A percentile compares a stretch with the other conserved stretches of the same genome.
Conservation (phyloP, 2,797 vertebrate species). For the Amniataba percoides region DNA sequence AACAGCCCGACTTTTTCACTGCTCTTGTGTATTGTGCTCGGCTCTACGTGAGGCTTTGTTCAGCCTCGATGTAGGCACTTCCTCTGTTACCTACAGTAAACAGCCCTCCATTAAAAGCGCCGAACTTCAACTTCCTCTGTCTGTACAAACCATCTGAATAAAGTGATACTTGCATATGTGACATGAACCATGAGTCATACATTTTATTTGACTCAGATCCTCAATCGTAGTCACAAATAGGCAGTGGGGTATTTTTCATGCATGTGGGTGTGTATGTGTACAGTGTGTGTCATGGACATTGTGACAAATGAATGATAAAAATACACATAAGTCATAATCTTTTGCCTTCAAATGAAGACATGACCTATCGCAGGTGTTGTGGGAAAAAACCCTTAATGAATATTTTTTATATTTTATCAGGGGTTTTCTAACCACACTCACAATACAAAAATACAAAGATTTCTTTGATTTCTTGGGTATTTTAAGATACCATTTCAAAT, state of each 20-base stretch:
- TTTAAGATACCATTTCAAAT: not conserved
- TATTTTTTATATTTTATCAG: slow-evolving; percentile 3
- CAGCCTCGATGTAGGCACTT: slow-evolving; percentile 58
- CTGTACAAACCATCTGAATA: slow-evolving; percentile 21
- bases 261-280: slow-evolving; percentile 41
- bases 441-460: not conserved
- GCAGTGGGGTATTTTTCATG: slow-evolving; percentile 66
- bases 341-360: not conserved
- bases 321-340: slow-evolving; percentile 12
- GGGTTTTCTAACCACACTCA: not conserved
- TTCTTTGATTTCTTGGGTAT: too few species aligned
- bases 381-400: slow-evolving; percentile 15
- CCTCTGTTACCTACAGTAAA: slow-evolving; percentile 67
- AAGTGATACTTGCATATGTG: not conserved
- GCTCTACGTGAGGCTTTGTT: slow-evolving; percentile 45
- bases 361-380: not conserved
- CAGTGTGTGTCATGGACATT: slow-evolving; percentile 58
- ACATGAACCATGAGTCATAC: slow-evolving; percentile 58
- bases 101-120: slow-evolving; percentile 57
- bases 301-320: slow-evolving; percentile 36
- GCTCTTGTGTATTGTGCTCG: slow-evolving; percentile 35
- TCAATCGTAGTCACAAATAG: slow-evolving; percentile 66
- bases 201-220: slow-evolving; percentile 44
- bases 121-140: slow-evolving; percentile 74
- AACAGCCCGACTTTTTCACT: not conserved